Base-by-base conservation (phyloP, 1,140 invertebrate genomes). In the Orchestia grillus region DNA sequence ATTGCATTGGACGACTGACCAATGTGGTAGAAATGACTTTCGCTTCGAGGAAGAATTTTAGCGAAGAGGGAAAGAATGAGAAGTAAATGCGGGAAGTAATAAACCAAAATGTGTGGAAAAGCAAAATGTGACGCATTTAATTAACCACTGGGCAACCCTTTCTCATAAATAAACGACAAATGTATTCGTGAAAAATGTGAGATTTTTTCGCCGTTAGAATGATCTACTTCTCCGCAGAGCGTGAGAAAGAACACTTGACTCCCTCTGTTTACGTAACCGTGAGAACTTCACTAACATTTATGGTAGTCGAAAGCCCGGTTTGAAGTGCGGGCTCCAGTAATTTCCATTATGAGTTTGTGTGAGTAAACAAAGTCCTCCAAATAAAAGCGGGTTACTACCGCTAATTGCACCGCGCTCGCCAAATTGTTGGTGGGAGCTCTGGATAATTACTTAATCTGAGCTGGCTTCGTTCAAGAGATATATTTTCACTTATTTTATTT, bases 211-310 rank as follows among this genome's bases (percentile, higher is more conserved):
- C 1, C 41, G 8, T 42, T 23, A 90, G 88, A 28, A 41, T 44
- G 41, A 90, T 42, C 3, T 90, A 90, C 16, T 90, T 90, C 62
- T 42, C 28, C 3, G 88, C 36, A 42, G 88, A 90, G 88, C 88
- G 88, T 90, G 88, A 90, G 88, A 90, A 77, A 77, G 62, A 77
- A 15, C 15, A 36, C 62, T 77, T 1, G 88, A 90, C 88, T 3
- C 88, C 1, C 88, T 16, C 11, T 90, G 88, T 90, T 90, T 90
- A 90, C 88, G 62, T 90, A 90, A 90, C 41, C 41, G 88, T 90
- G 88, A 90, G 88, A 90, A 44, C 88, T 44, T 42, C 88, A 44
- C 88, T 90, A 90, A 90, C 88, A 90, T 90, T 90, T 90, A 90
- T 90, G 88, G n/a, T 42, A 44, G 88, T 90, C 88, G 8, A 44